These are phyloP conservation scores for Chroicocephalus ridibundus DNA, from an alignment of 2,113 vertebrate species.

Conservation along the genomic window DNA sequence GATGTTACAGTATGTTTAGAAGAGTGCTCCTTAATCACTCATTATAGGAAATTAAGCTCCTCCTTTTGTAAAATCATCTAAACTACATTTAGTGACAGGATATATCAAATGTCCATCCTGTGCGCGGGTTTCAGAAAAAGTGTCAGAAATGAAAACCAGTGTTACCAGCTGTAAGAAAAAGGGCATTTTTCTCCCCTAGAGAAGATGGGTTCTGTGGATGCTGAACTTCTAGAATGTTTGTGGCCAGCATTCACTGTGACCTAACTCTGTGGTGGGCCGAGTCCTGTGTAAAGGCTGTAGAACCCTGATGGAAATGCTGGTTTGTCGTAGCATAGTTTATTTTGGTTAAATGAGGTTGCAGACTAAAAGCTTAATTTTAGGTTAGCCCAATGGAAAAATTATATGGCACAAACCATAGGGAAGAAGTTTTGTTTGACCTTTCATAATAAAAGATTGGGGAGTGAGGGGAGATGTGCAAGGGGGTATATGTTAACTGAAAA, in stretches of 20 bases:
- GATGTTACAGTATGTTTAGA: not conserved
- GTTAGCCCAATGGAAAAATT: conserved; percentile 8
- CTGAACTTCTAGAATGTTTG: not conserved
- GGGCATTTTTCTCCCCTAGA: not conserved
- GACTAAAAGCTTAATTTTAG: conserved; percentile 39
- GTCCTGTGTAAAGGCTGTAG: not conserved
- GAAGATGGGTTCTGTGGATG: not conserved
- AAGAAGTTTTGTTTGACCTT: not conserved
- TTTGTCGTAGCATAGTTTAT: not conserved
- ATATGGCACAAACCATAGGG: not conserved
- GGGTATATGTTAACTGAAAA: not conserved
- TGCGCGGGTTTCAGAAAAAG: not conserved
- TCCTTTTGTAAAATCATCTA: not conserved
- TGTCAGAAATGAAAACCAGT: not conserved
- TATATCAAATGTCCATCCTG: not conserved
- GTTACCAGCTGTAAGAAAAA: not conserved
- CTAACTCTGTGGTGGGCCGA: not conserved
- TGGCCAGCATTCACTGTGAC: not conserved
- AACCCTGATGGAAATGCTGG: not conserved
- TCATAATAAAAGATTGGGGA: not conserved
- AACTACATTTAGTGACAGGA: not conserved
- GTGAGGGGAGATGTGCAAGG: not conserved
- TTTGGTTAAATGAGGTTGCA: conserved; percentile 26
- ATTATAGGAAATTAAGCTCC: not conserved
- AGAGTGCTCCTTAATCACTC: not conserved